Percentiles rank a stretch among this genome's conserved stretches.
Evolutionary conservation across 2,113 vertebrate genomes (phyloP).

Genomic region (Phoenicopterus ruber): DNA sequence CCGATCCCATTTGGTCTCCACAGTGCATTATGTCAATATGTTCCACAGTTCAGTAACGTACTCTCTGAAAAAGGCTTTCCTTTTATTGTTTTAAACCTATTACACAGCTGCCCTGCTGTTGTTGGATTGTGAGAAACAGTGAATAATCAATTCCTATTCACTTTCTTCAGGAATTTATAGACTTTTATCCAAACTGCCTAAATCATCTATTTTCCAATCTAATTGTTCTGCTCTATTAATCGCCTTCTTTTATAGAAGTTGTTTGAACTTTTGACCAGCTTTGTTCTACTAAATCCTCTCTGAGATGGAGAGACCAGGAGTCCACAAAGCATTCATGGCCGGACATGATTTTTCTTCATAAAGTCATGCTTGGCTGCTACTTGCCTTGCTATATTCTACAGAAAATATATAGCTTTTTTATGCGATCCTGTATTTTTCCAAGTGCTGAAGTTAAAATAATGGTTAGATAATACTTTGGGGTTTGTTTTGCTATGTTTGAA

Average conservation of each 20-base stretch:
- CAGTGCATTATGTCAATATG: background rate
- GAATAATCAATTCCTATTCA: slow-evolving; percentile 46
- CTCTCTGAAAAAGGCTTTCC: background rate
- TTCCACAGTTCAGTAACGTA: background rate
- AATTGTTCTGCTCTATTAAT: background rate
- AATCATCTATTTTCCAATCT: slow-evolving; percentile 20
- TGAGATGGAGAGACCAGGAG: background rate
- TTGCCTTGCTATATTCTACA: background rate
- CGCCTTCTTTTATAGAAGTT: background rate
- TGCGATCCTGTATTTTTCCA: background rate
- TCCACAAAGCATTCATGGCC: background rate
- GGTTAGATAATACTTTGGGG: background rate
- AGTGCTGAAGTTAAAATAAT: background rate
- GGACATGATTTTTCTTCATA: background rate
- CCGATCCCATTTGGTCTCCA: background rate
- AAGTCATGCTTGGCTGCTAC: background rate
- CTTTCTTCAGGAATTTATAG: slow-evolving; percentile 13
- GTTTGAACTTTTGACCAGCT: background rate
- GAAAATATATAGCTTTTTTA: background rate
- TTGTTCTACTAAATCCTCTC: background rate
- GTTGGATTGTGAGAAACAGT: background rate
- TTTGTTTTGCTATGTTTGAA: background rate
- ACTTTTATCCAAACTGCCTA: slow-evolving; percentile 3
- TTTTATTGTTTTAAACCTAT: slow-evolving; percentile 23
- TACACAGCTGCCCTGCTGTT: background rate